A percentile compares a stretch with the other conserved stretches of the same genome.
These are phyloP conservation scores for Platynereis dumerilii DNA, from an alignment of 2,888 invertebrate species.

Conservation along the genomic window DNA sequence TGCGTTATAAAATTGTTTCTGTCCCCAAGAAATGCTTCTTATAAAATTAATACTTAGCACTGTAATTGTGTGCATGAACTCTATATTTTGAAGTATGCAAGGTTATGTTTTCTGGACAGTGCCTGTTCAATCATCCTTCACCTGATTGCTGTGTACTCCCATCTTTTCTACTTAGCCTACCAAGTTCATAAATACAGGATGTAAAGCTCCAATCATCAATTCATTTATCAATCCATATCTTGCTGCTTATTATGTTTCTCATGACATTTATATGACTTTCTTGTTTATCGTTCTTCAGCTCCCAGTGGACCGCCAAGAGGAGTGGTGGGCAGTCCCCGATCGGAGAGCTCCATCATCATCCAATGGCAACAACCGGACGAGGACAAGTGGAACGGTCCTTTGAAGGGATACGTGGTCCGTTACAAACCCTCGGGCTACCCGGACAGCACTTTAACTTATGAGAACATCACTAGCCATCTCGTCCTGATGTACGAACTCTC, in stretches of 20 bases:
- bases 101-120: too few species aligned
- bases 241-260: too few species aligned
- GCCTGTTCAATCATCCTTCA: too few species aligned
- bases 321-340: slow-evolving; percentile 92
- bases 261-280: too few species aligned
- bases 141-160: too few species aligned
- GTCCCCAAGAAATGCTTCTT: slow-evolving; percentile 8
- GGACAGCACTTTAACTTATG: slow-evolving; percentile 67
- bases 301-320: slow-evolving; percentile 95
- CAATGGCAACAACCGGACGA: slow-evolving; percentile 95
- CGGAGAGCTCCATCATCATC: slow-evolving; percentile 92
- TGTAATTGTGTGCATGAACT: background rate
- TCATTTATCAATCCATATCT: too few species aligned
- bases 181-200: too few species aligned
- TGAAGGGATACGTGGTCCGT: slow-evolving; percentile 89
- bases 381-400: slow-evolving; percentile 93
- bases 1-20: too few species aligned
- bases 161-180: too few species aligned
- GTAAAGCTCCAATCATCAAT: too few species aligned
- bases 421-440: slow-evolving; percentile 91
- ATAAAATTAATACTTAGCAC: background rate
- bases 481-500: slow-evolving; percentile 77
- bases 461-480: slow-evolving; percentile 68
- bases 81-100: too few species aligned
- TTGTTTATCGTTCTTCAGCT: too few species aligned